Conservation (phyloP, 35 echinoderm and acorn worm species). For the Strongylocentrotus purpuratus region DNA sequence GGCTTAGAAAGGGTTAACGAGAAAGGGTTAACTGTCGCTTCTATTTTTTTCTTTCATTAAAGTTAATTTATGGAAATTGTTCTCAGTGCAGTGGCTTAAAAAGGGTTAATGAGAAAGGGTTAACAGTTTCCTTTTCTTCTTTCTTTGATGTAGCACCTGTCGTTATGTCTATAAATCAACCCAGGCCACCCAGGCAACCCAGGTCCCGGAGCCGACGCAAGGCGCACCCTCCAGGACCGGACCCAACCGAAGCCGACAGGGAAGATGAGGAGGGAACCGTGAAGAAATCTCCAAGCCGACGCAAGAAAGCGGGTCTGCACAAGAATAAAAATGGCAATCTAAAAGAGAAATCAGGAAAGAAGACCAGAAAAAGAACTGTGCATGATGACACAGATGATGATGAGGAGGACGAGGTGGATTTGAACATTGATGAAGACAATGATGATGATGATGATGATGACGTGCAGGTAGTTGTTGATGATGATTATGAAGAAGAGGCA, state of each 20-base stretch:
- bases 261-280: constrained; percentile 6
- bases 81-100: no score
- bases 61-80: no score
- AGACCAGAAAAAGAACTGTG: not conserved
- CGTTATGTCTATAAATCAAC: not conserved
- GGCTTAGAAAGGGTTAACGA: no score
- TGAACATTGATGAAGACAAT: not conserved
- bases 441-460: constrained; percentile 38
- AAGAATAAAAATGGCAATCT: not conserved
- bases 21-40: no score
- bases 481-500: not conserved
- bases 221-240: not conserved
- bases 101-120: no score
- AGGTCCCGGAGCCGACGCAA: constrained; percentile 29
- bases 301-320: not conserved
- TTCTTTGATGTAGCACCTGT: not conserved
- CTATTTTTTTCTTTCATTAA: not conserved
- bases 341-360: not conserved
- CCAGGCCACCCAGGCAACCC: no score
- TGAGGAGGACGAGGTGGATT: not conserved
- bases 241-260: not conserved
- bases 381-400: not conserved
- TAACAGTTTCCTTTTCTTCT: not conserved
- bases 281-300: not conserved
- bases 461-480: not conserved